Conservation (phyloP, 2,797 vertebrate genomes). For the Melanotaenia boesemani region DNA sequence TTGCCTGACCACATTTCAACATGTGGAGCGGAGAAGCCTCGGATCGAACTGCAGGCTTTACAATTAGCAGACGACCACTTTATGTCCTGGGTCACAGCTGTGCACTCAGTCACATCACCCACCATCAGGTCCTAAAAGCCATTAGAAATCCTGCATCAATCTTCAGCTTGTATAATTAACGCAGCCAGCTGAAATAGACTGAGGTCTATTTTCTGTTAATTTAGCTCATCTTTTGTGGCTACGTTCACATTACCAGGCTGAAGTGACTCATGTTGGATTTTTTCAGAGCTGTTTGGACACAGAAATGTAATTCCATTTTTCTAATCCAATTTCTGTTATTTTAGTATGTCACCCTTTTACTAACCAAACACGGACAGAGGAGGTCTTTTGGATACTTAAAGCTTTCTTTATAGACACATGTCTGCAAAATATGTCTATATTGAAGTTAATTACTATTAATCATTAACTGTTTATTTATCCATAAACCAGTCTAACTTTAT, state of each 20-base stretch:
- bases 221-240: not conserved
- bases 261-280: no score
- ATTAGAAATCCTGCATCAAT: not conserved
- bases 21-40: not conserved
- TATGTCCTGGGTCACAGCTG: not conserved
- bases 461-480: no score
- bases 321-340: no score
- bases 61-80: not conserved
- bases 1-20: not conserved
- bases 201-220: not conserved
- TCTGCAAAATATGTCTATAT: no score
- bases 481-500: no score
- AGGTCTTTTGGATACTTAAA: no score
- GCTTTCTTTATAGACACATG: no score
- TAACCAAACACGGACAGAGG: no score
- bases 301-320: no score
- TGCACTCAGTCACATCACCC: not conserved
- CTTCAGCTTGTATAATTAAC: not conserved
- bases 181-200: not conserved
- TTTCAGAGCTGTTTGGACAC: no score
- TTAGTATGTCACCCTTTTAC: no score
- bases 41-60: not conserved
- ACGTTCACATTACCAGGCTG: not conserved
- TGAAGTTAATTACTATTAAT: no score
- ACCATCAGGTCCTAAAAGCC: not conserved